These are phyloP conservation scores for Amphipoea lucens DNA, from an alignment of 2,888 invertebrate species.

Conservation along the genomic window DNA sequence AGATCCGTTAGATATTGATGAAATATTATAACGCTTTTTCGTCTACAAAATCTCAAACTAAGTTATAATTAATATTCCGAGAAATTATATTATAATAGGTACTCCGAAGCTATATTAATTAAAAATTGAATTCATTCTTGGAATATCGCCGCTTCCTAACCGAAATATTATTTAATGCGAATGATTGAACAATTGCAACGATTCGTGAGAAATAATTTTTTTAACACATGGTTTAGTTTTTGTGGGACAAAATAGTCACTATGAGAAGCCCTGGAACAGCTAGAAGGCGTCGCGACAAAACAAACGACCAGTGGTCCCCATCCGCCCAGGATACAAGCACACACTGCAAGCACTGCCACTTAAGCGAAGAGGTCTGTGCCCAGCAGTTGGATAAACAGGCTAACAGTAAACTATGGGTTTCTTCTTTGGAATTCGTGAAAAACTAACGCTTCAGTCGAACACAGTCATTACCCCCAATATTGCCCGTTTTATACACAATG, in stretches of 20 bases:
- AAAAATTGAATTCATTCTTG: constrained; percentile 1
- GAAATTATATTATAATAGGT: background rate
- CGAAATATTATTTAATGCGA: constrained; percentile 22
- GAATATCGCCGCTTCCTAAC: constrained; percentile 7
- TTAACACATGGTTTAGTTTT: background rate
- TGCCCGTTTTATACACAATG: constrained; percentile 9
- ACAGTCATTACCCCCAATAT: constrained; percentile 3
- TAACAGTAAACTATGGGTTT: background rate
- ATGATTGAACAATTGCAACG: background rate
- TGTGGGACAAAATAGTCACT: background rate
- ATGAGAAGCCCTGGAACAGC: background rate
- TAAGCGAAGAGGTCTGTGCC: background rate
- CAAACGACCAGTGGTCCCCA: background rate
- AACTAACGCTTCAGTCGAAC: background rate
- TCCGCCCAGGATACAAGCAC: background rate
- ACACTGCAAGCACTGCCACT: background rate
- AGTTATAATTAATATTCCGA: background rate
- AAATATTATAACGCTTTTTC: background rate
- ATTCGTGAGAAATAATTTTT: background rate
- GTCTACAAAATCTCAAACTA: background rate
- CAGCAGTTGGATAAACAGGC: background rate
- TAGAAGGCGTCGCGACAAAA: background rate
- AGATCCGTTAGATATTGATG: background rate
- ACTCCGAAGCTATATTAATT: background rate
- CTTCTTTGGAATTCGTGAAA: background rate